Percentiles rank a stretch among this genome's conserved stretches.
Evolutionary conservation across 2,113 vertebrate genomes (phyloP).

Genomic region (Cyanoramphus novaezelandiae): DNA sequence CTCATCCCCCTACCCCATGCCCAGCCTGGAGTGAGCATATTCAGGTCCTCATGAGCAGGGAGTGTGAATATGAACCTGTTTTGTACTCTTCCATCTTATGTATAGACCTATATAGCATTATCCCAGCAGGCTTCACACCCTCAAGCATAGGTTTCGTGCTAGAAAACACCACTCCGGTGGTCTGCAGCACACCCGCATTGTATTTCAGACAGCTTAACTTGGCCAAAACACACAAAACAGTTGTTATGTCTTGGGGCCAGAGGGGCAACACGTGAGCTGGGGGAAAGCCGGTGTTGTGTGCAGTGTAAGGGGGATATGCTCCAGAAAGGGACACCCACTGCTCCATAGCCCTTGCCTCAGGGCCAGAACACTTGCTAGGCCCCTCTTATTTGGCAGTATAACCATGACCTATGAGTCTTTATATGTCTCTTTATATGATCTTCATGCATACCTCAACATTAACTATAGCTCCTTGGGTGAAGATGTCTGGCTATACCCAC

Average conservation of each 20-base stretch:
- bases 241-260: not conserved
- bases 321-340: not conserved
- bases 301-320: not conserved
- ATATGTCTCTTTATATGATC: not conserved
- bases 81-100: not conserved
- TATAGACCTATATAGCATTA: not conserved
- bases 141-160: not conserved
- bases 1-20: not conserved
- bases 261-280: not conserved
- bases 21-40: not conserved
- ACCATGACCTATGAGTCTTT: not conserved
- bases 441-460: not conserved
- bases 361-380: not conserved
- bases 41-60: not conserved
- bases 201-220: not conserved
- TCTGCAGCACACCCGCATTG: not conserved
- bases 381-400: not conserved
- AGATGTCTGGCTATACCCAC: not conserved
- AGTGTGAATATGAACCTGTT: not conserved
- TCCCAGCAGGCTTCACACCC: not conserved
- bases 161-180: not conserved
- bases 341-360: not conserved
- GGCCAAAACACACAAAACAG: not conserved
- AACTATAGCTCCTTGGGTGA: not conserved
- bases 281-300: not conserved